A percentile compares a stretch with the other conserved stretches of the same genome.
Evolutionary conservation across 2,113 vertebrate species (phyloP).

Genomic region (Paracanthobrama guichenoti): DNA sequence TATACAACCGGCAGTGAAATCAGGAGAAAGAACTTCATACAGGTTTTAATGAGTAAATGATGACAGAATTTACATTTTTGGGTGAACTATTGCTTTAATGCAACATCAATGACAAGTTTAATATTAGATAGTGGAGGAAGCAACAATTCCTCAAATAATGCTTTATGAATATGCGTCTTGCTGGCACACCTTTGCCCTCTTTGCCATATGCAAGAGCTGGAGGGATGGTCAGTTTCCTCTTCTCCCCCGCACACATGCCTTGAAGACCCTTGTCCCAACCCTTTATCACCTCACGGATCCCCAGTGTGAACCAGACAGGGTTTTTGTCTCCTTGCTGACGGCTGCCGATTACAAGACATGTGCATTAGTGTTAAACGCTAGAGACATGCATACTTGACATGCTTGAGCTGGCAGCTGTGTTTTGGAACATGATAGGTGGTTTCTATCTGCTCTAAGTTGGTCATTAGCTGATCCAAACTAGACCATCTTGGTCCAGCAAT

Average conservation of each 20-base stretch:
- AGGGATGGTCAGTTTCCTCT: constrained; percentile 87
- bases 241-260: constrained; percentile 92
- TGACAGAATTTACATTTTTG: background rate
- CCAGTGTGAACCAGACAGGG: constrained; percentile 95
- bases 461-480: background rate
- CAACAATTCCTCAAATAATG: background rate
- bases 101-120: background rate
- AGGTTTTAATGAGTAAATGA: background rate
- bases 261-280: constrained; percentile 94
- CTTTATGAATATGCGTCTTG: background rate
- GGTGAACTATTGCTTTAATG: background rate
- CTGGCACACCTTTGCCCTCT: constrained; percentile 89
- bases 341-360: constrained; percentile 71
- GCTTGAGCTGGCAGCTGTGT: background rate
- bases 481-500: background rate
- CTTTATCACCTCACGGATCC: constrained; percentile 85
- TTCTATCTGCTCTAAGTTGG: background rate
- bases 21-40: no score
- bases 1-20: no score
- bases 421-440: background rate
- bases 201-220: constrained; percentile 91
- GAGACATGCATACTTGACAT: background rate
- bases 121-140: background rate
- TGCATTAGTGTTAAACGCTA: constrained; percentile 40
- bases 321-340: constrained; percentile 85